These are phyloP conservation scores for Eremobia ochroleuca DNA, from an alignment of 2,888 invertebrate species.

Conservation along the genomic window DNA sequence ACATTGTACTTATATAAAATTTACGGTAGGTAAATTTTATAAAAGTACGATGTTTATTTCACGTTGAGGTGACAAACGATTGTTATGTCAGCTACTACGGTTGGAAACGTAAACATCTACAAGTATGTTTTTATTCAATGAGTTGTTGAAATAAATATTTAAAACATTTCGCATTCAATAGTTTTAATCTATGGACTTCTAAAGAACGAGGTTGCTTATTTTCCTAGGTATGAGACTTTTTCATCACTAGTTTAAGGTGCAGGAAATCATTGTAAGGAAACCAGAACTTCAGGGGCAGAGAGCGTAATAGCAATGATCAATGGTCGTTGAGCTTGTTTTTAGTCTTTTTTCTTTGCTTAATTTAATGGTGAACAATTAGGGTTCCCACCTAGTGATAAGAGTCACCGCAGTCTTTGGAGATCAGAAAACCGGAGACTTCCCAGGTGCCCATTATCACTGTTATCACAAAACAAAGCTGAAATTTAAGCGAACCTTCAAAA, in stretches of 20 bases:
- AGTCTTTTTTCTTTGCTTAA: background rate
- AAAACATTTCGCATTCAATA: background rate
- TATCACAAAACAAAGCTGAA: background rate
- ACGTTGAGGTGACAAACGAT: background rate
- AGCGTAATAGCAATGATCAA: background rate
- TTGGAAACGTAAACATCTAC: slow-evolving; percentile 26
- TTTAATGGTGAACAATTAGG: background rate
- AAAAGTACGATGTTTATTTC: no score
- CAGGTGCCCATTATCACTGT: background rate
- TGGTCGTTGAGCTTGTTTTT: background rate
- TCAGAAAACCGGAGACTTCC: background rate
- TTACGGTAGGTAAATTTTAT: no score
- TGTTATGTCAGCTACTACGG: slow-evolving; percentile 18
- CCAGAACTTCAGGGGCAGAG: background rate
- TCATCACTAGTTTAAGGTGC: background rate
- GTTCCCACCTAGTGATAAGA: background rate
- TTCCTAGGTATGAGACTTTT: background rate
- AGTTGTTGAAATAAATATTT: background rate
- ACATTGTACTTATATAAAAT: no score
- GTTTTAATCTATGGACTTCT: background rate
- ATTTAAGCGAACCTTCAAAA: background rate
- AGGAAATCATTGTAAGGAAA: background rate
- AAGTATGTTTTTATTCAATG: slow-evolving; percentile 1
- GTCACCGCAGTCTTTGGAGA: background rate
- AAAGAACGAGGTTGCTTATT: background rate